phyloP scores from a whole-genome alignment of 37 sponge, comb jelly and placozoan genomes.

The Cliona cf. orientalis region DNA sequence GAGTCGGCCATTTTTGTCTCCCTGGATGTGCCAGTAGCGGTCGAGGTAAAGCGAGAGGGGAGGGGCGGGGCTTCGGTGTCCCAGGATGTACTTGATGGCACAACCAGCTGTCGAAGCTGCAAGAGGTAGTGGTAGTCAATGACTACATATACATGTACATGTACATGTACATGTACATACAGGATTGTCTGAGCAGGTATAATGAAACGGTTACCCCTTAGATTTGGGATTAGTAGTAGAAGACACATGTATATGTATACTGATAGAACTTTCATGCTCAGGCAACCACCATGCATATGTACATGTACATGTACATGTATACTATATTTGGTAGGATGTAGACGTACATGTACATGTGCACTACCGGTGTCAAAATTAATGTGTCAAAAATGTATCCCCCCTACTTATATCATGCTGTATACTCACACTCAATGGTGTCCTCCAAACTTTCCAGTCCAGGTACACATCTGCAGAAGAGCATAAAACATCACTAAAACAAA shows the following conservation, averaged over 20 bases:
- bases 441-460: conserved; percentile 15
- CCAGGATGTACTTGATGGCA: conserved; percentile 17
- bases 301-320: no score
- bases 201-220: not conserved
- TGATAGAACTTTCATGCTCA: no score
- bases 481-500: no score
- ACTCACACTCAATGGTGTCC: conserved; percentile 14
- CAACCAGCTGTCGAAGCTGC: conserved; percentile 22
- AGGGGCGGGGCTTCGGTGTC: not conserved
- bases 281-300: no score
- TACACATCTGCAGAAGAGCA: conserved; percentile 4
- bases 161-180: not conserved
- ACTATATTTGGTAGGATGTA: no score
- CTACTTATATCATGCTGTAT: not conserved
- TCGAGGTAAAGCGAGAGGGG: conserved; percentile 31
- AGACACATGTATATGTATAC: not conserved
- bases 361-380: not conserved
- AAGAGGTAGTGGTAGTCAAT: not conserved
- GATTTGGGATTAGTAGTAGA: not conserved
- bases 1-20: conserved; percentile 31
- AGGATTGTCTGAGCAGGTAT: not conserved
- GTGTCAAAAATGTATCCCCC: not conserved
- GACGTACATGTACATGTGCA: not conserved
- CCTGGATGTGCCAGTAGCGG: conserved; percentile 41
- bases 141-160: not conserved